phyloP scores from a whole-genome alignment of 2,888 invertebrate species.

The Euproctis similis region DNA sequence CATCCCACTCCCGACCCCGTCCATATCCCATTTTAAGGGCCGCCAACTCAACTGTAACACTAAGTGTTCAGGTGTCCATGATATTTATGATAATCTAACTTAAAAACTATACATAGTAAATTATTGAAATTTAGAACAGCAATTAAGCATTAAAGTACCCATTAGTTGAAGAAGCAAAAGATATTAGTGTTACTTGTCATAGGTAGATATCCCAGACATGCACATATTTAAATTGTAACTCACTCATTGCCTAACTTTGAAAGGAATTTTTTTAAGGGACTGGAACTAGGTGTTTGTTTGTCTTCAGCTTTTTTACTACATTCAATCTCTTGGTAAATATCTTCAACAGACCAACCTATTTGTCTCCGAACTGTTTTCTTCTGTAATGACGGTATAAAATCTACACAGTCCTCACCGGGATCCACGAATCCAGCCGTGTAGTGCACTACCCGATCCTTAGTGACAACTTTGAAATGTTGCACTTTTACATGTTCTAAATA shows the following conservation, averaged over 20 bases:
- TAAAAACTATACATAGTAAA: no score
- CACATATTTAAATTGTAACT: conserved; percentile 53
- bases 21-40: no score
- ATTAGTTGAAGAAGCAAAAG: conserved; percentile 23
- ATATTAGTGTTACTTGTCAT: conserved; percentile 18
- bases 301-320: conserved; percentile 59
- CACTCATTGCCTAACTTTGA: conserved; percentile 68
- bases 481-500: conserved; percentile 59
- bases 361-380: conserved; percentile 61
- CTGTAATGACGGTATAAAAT: conserved; percentile 55
- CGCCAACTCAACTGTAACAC: no score
- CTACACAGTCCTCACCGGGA: conserved; percentile 54
- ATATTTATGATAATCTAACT: no score
- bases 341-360: conserved; percentile 70
- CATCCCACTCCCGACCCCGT: no score
- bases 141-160: conserved; percentile 20
- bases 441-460: conserved; percentile 35
- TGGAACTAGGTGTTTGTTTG: conserved; percentile 54
- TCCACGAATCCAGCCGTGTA: conserved; percentile 39
- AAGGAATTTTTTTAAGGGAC: conserved; percentile 64
- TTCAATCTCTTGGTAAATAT: conserved; percentile 70
- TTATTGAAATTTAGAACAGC: conserved; percentile 6
- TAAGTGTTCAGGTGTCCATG: no score
- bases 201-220: conserved; percentile 46
- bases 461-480: conserved; percentile 41